A percentile compares a stretch with the other conserved stretches of the same genome.
These are phyloP conservation scores for Steinernema carpocapsae DNA, from an alignment of 2,888 invertebrate genomes.

Conservation along the genomic window DNA sequence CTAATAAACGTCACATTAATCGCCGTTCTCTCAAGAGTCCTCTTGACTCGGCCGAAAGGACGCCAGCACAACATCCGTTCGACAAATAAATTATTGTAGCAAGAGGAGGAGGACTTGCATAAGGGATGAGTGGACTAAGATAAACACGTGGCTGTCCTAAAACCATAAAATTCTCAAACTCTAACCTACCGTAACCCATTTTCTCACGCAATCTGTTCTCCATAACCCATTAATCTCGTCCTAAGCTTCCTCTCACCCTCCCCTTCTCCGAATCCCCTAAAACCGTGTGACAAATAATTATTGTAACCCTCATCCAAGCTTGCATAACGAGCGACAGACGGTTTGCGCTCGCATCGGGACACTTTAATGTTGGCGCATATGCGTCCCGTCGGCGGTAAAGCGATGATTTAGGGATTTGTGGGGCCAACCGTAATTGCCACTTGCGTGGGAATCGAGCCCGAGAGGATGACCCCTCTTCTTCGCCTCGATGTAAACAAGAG, in stretches of 20 bases:
- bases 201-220: no score
- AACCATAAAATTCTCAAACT: no score
- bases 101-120: neutral
- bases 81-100: conserved; percentile 11
- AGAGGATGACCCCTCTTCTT: conserved; percentile 23
- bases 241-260: no score
- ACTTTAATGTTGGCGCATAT: conserved; percentile 17
- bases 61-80: conserved; percentile 7
- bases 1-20: conserved; percentile 23
- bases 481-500: neutral
- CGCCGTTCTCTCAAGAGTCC: conserved; percentile 12
- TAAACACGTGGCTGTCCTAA: no score
- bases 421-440: neutral
- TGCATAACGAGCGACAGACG: conserved; percentile 27
- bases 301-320: conserved; percentile 9
- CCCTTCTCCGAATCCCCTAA: neutral
- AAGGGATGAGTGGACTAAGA: no score
- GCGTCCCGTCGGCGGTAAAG: conserved; percentile 7
- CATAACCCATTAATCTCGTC: no score
- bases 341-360: conserved; percentile 6
- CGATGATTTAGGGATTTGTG: conserved; percentile 20
- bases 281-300: conserved; percentile 10
- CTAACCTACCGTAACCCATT: no score
- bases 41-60: conserved; percentile 20
- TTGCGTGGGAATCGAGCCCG: conserved; percentile 15